These are phyloP conservation scores for Cheirogaleus medius DNA, from an alignment of 2,113 vertebrate species.

Conservation along the genomic window DNA sequence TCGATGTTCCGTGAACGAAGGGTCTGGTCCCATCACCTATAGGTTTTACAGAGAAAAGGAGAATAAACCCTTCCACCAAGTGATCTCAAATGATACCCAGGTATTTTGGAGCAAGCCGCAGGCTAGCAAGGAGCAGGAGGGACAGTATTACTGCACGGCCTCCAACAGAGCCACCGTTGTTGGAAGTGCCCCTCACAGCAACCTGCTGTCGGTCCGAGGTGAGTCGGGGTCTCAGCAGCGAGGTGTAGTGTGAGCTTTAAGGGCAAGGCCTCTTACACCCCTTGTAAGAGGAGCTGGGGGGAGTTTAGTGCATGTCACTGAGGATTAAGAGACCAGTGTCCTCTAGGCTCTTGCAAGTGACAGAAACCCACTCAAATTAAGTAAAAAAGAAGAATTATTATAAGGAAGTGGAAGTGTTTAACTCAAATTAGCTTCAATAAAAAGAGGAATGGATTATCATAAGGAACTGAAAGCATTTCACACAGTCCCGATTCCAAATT, in stretches of 20 bases:
- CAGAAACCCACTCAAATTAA: background rate
- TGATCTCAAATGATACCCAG: background rate
- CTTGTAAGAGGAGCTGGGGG: background rate
- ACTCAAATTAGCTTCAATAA: background rate
- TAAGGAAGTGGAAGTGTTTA: background rate
- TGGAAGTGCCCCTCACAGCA: background rate
- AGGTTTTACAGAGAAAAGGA: conserved; percentile 66
- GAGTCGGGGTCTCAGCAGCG: background rate
- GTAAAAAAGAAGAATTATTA: background rate
- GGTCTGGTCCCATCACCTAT: conserved; percentile 63
- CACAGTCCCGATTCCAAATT: background rate
- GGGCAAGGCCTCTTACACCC: background rate
- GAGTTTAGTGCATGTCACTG: background rate
- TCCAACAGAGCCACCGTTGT: conserved; percentile 47
- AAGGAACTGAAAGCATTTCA: background rate
- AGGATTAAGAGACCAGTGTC: background rate
- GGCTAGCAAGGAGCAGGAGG: conserved; percentile 57
- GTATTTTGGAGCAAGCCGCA: background rate
- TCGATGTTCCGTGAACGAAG: conserved; percentile 28
- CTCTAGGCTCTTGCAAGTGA: background rate
- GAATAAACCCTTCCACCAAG: background rate
- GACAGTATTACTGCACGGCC: conserved; percentile 67
- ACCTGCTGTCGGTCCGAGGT: conserved; percentile 56
- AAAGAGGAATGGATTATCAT: background rate
- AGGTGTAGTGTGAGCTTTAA: fast-evolving